Base-by-base conservation (phyloP, 2,888 invertebrate genomes). In the Agriopis aurantiaria region DNA sequence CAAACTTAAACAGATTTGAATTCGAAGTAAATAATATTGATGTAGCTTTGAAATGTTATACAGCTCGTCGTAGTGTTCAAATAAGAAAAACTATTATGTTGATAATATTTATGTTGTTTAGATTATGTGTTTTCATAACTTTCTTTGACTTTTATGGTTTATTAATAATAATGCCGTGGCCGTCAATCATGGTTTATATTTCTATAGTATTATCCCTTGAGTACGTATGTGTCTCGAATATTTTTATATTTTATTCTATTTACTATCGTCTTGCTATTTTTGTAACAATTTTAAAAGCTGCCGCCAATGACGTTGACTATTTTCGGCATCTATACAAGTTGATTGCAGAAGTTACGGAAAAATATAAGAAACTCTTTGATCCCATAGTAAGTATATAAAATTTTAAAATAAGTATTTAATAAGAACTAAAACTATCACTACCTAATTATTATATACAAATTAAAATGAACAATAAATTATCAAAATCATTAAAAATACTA, bases 341-440 rank as follows among this genome's bases (percentile, higher is more conserved):
- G 12, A 55, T 55, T 8, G 55, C 55, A 1, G 55, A 55, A n/a
- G 55, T 58, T 57, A 64, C n/a, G 3, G 49, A 43, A 14, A 45
- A 43, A 43, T 57, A 57, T 17, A 57, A 57, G 17, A 57, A 57
- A 17, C 14, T 57, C 8, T 55, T 40, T n/a, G 55, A 55, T 55
- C 55, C 55, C 7, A 40, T 55, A 41, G 55, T 55, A 41, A 55
- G 55, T 55, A 55, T n/a, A 33, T 23, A 10, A 4, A 0, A 33
- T 33, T 33, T 53, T 10, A 51, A 51, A n/a, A n/a, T n/a, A n/a
- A n/a, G n/a, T n/a, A n/a, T n/a, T n/a, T n/a, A n/a, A n/a, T n/a
- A n/a, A n/a, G n/a, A n/a, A n/a, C n/a, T n/a, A n/a, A n/a, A n/a
- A n/a, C n/a, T n/a, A n/a, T n/a, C n/a, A n/a, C n/a, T n/a, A n/a